These are phyloP conservation scores for Synanthedon andrenaeformis DNA, from an alignment of 2,888 invertebrate genomes.

Conservation along the genomic window DNA sequence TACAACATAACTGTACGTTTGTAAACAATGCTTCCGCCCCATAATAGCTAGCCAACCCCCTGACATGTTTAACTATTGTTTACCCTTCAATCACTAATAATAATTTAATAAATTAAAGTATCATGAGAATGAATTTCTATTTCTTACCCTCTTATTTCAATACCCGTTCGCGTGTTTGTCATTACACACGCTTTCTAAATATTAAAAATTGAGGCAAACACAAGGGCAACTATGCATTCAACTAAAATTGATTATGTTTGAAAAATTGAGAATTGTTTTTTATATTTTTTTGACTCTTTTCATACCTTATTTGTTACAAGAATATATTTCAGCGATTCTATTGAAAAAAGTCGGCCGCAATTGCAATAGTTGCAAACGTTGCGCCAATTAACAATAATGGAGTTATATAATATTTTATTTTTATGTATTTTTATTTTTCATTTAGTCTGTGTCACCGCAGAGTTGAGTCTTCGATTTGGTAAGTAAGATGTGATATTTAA, in stretches of 20 bases:
- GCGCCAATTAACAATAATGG: conserved; percentile 24
- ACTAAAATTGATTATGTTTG: conserved; percentile 30
- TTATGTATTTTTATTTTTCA: conserved; percentile 32
- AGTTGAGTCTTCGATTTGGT: conserved; percentile 50
- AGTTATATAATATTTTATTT: conserved; percentile 20
- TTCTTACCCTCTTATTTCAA: too few relatives aligned
- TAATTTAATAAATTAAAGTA: conserved; percentile 8
- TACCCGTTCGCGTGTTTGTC: too few relatives aligned
- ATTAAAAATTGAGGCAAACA: neutral
- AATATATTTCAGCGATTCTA: conserved; percentile 53
- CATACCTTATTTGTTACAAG: conserved; percentile 54
- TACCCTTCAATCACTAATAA: conserved; percentile 18
- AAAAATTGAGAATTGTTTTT: conserved; percentile 51
- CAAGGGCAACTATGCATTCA: neutral
- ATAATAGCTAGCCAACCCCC: conserved; percentile 19
- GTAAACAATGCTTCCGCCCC: neutral
- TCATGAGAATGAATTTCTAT: too few relatives aligned
- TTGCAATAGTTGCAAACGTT: conserved; percentile 31
- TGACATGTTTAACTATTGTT: conserved; percentile 26
- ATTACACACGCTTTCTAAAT: neutral
- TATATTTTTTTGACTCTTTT: conserved; percentile 46
- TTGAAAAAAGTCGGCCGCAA: conserved; percentile 35
- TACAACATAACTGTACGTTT: neutral
- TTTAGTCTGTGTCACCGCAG: conserved; percentile 38
- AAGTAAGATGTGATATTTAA: conserved; percentile 16